Conservation (phyloP, 2,888 invertebrate species). For the Oxycera nigricornis region DNA sequence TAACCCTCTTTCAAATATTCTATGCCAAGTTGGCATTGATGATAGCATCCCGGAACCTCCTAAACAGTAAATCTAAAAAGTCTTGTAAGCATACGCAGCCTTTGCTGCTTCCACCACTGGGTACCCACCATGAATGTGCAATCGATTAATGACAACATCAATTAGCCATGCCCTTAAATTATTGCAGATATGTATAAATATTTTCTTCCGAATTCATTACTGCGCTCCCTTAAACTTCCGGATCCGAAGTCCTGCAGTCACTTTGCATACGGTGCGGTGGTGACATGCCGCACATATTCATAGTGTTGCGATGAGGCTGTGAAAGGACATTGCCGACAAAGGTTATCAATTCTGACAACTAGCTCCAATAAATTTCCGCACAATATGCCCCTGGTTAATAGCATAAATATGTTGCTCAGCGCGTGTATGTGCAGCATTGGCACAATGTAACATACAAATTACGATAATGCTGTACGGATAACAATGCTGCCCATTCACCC, state of each 20-base stretch:
- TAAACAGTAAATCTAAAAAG: neutral
- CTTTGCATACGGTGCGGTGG: neutral
- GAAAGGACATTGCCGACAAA: slow-evolving; percentile 4
- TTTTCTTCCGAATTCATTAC: slow-evolving; percentile 40
- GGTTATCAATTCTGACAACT: slow-evolving; percentile 40
- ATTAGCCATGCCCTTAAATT: slow-evolving; percentile 34
- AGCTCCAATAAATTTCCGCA: slow-evolving; percentile 37
- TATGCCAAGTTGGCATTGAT: too few relatives aligned
- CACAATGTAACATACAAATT: slow-evolving; percentile 12
- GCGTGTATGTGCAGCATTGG: slow-evolving; percentile 1
- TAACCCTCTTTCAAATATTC: too few relatives aligned
- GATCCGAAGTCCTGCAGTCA: neutral
- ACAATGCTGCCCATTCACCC: neutral
- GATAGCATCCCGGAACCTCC: too few relatives aligned
- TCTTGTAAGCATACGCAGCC: neutral
- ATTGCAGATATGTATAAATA: slow-evolving; percentile 32
- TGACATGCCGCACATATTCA: slow-evolving; percentile 16
- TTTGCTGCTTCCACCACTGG: neutral
- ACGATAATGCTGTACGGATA: neutral
- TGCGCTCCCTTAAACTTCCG: slow-evolving; percentile 31
- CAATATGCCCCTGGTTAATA: slow-evolving; percentile 38
- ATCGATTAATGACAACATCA: slow-evolving; percentile 33
- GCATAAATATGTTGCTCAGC: slow-evolving; percentile 23
- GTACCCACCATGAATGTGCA: neutral
- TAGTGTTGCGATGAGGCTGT: neutral